Percentiles rank a stretch among this genome's conserved stretches.
phyloP scores from a whole-genome alignment of 2,888 invertebrate species.

The Polyploca ridens region DNA sequence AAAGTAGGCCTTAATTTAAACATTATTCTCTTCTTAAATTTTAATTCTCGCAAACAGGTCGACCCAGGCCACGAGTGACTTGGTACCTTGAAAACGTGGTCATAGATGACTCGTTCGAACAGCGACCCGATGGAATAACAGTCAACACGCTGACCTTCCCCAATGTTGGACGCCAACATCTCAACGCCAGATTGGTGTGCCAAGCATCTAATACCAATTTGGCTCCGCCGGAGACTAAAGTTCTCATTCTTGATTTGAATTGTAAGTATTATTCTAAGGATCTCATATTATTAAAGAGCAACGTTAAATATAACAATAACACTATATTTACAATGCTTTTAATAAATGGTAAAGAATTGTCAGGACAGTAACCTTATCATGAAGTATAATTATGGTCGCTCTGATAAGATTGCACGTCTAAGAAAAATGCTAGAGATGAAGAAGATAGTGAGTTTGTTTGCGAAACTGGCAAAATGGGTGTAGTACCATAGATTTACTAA shows the following conservation, averaged over 20 bases:
- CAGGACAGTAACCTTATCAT: too few relatives aligned
- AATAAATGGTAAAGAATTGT: too few relatives aligned
- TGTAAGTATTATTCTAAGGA: conserved; percentile 86
- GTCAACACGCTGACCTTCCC: conserved; percentile 92
- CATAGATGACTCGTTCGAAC: conserved; percentile 92
- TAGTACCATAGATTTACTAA: too few relatives aligned
- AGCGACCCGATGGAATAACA: conserved; percentile 87
- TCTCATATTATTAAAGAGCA: background rate
- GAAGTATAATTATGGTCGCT: too few relatives aligned
- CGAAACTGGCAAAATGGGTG: too few relatives aligned
- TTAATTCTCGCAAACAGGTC: conserved; percentile 76
- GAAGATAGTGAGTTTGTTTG: too few relatives aligned
- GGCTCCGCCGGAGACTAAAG: conserved; percentile 90
- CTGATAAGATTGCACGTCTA: too few relatives aligned
- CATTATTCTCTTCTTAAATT: background rate
- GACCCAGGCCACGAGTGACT: conserved; percentile 90
- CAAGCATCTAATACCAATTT: conserved; percentile 95
- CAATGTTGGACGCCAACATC: conserved; percentile 92
- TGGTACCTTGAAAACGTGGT: conserved; percentile 94
- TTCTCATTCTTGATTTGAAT: conserved; percentile 92
- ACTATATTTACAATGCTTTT: too few relatives aligned
- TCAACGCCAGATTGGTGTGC: conserved; percentile 92
- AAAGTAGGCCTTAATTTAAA: too few relatives aligned
- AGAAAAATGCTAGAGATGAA: too few relatives aligned
- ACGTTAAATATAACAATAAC: too few relatives aligned